These are phyloP conservation scores for Littorina saxatilis DNA, from an alignment of 1,140 invertebrate genomes.

Conservation along the genomic window DNA sequence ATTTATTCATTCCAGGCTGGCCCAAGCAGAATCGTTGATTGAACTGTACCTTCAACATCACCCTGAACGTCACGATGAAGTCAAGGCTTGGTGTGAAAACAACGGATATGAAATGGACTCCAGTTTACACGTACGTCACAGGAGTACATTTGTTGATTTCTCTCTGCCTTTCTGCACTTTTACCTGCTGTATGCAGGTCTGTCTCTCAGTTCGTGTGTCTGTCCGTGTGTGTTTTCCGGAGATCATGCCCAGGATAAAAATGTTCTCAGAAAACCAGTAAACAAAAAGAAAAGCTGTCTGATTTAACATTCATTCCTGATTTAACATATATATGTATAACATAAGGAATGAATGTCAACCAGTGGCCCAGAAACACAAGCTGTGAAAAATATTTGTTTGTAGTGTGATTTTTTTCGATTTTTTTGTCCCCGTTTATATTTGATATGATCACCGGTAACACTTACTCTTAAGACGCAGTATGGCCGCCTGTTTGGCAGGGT, in stretches of 20 bases:
- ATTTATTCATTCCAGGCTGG: constrained; percentile 16
- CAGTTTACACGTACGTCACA: background rate
- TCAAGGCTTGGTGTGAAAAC: constrained; percentile 15
- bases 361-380: too few relatives aligned
- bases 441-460: too few relatives aligned
- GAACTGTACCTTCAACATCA: constrained; percentile 15
- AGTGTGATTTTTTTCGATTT: too few relatives aligned
- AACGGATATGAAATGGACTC: constrained; percentile 7
- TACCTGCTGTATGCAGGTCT: background rate
- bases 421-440: too few relatives aligned
- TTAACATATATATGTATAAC: too few relatives aligned
- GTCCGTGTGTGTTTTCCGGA: background rate
- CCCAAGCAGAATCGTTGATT: constrained; percentile 19
- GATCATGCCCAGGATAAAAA: too few relatives aligned
- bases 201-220: background rate
- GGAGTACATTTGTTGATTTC: background rate
- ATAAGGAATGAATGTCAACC: too few relatives aligned
- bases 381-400: too few relatives aligned
- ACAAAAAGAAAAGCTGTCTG: too few relatives aligned
- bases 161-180: background rate
- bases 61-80: background rate
- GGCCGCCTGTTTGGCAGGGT: background rate
- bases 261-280: too few relatives aligned
- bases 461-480: too few relatives aligned
- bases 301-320: too few relatives aligned